Conservation (phyloP, 2,113 vertebrate species). For the Anolis carolinensis region DNA sequence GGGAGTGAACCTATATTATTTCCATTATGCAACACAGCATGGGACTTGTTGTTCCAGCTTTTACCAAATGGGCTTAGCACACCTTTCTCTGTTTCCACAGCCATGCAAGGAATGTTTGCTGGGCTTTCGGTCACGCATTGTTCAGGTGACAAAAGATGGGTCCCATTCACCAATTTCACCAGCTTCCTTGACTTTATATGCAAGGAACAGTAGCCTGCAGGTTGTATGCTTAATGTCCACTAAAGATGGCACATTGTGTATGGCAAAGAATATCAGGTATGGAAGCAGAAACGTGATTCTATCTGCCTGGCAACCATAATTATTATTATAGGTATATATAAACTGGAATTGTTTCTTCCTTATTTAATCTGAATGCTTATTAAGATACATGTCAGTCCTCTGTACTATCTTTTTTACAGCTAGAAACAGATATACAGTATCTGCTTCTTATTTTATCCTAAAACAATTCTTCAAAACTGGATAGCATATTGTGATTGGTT, state of each 20-base stretch:
- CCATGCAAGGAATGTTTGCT: constrained; percentile 59
- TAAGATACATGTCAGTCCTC: not conserved
- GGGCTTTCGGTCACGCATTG: constrained; percentile 65
- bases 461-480: not conserved
- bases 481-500: not conserved
- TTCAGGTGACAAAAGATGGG: constrained; percentile 56
- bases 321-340: not conserved
- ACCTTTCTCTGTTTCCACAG: constrained; percentile 50
- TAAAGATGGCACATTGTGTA: constrained; percentile 27
- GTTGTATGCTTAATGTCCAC: constrained; percentile 27
- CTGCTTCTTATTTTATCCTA: not conserved
- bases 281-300: constrained; percentile 34
- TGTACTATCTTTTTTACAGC: not conserved
- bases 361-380: not conserved
- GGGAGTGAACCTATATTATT: constrained; percentile 68
- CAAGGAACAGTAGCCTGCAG: constrained; percentile 47
- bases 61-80: constrained; percentile 60
- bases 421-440: not conserved
- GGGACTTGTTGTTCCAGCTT: constrained; percentile 66
- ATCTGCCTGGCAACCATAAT: constrained; percentile 13
- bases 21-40: constrained; percentile 64
- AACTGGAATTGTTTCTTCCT: not conserved
- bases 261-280: constrained; percentile 46
- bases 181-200: constrained; percentile 56
- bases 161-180: constrained; percentile 47